These are phyloP conservation scores for Drosophila lini DNA, from an alignment of 1,140 invertebrate genomes.

Conservation along the genomic window DNA sequence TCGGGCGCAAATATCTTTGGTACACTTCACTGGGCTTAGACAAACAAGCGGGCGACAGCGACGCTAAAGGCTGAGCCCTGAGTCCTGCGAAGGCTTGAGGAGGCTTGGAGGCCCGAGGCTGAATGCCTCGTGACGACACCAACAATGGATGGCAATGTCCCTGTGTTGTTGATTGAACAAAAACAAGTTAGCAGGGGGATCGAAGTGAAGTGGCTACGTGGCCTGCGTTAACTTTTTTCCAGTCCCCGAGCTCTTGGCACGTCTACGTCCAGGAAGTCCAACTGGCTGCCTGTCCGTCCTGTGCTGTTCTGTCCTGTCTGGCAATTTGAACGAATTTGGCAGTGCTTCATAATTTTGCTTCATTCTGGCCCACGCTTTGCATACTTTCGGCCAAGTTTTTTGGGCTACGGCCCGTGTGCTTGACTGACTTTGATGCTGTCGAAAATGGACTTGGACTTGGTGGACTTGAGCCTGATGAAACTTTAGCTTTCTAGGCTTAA, in stretches of 20 bases:
- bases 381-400: constrained; percentile 60
- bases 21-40: constrained; percentile 77
- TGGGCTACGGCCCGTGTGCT: constrained; percentile 58
- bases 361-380: constrained; percentile 25
- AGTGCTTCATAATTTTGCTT: constrained; percentile 68
- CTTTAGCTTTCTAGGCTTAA: constrained; percentile 41
- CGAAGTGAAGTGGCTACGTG: constrained; percentile 55
- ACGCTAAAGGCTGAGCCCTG: constrained; percentile 3
- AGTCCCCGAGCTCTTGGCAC: constrained; percentile 15
- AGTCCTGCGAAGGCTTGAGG: constrained; percentile 8
- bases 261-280: constrained; percentile 44
- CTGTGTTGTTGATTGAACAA: constrained; percentile 79
- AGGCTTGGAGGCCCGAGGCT: background rate
- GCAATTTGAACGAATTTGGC: constrained; percentile 55
- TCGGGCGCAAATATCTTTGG: constrained; percentile 73
- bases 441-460: constrained; percentile 63
- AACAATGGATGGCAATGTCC: constrained; percentile 49
- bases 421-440: constrained; percentile 70
- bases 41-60: constrained; percentile 60
- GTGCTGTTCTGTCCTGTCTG: constrained; percentile 11
- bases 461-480: constrained; percentile 45
- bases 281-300: constrained; percentile 10
- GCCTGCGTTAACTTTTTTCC: constrained; percentile 36
- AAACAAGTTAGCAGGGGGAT: constrained; percentile 57
- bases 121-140: constrained; percentile 16